Evolutionary conservation across 2,888 invertebrate genomes (phyloP).

Genomic region (Andrena trimmerana): DNA sequence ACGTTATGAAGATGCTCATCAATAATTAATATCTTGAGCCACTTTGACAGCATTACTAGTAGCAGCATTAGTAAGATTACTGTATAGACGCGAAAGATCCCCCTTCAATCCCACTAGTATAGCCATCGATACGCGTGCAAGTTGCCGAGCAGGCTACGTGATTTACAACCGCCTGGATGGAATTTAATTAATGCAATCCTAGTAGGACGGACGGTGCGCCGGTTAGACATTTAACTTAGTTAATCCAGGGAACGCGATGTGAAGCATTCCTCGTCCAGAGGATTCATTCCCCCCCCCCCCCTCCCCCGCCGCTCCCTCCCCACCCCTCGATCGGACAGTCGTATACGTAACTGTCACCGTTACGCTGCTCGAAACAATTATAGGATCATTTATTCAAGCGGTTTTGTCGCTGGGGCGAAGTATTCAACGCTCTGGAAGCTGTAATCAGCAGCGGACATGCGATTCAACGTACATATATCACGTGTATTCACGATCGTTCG

Average conservation of each 20-base stretch:
- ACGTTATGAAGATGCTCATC: too few species aligned
- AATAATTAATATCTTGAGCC: too few species aligned
- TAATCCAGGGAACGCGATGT: slow-evolving; percentile 57
- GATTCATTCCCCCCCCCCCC: background rate
- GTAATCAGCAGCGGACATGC: background rate
- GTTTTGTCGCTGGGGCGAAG: slow-evolving; percentile 7
- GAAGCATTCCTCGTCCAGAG: slow-evolving; percentile 58
- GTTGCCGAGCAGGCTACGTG: slow-evolving; percentile 38
- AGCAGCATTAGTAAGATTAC: slow-evolving; percentile 7
- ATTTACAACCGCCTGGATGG: slow-evolving; percentile 62
- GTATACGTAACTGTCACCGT: slow-evolving; percentile 10
- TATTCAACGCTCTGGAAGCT: slow-evolving; percentile 15
- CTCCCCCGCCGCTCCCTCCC: fast-evolving
- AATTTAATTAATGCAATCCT: slow-evolving; percentile 70
- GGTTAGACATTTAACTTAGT: slow-evolving; percentile 70
- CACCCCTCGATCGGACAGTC: slow-evolving; percentile 19
- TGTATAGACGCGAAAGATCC: background rate
- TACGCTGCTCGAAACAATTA: slow-evolving; percentile 46
- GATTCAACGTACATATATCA: background rate
- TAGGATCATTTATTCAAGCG: slow-evolving; percentile 44
- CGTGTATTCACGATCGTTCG: background rate
- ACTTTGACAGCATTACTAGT: background rate
- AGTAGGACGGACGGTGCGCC: slow-evolving; percentile 48
- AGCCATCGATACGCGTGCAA: slow-evolving; percentile 32
- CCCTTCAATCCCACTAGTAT: background rate